Conservation (phyloP, 1,140 invertebrate species). For the Holcopasites calliopsidis region DNA sequence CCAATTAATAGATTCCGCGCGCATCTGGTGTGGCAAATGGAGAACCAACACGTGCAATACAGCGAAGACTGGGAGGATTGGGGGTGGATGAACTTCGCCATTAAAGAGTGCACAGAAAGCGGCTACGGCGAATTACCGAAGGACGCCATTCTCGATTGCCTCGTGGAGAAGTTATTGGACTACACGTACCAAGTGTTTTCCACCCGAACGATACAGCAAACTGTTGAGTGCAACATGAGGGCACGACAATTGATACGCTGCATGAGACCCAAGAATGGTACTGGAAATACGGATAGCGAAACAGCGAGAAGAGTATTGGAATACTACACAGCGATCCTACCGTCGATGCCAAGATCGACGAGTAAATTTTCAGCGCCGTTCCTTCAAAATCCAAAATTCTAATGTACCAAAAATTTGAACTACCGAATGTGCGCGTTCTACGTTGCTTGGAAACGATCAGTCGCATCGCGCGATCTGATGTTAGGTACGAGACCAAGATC, state of each 20-base stretch:
- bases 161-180: slow-evolving; percentile 60
- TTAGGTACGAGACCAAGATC: neutral
- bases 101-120: slow-evolving; percentile 70
- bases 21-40: slow-evolving; percentile 69
- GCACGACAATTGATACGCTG: slow-evolving; percentile 57
- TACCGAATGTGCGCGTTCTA: neutral
- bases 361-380: slow-evolving; percentile 12
- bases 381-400: neutral
- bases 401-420: neutral
- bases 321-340: slow-evolving; percentile 45
- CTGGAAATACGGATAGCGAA: slow-evolving; percentile 31
- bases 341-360: slow-evolving; percentile 18
- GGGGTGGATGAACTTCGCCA: slow-evolving; percentile 69
- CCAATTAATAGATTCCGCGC: slow-evolving; percentile 63
- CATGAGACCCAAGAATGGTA: slow-evolving; percentile 38
- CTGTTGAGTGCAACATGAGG: slow-evolving; percentile 39
- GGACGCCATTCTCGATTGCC: slow-evolving; percentile 68
- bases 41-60: slow-evolving; percentile 67
- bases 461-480: neutral
- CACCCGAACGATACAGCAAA: neutral
- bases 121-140: slow-evolving; percentile 61
- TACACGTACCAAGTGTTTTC: slow-evolving; percentile 46
- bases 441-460: neutral
- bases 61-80: slow-evolving; percentile 72
- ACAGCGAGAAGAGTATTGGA: slow-evolving; percentile 48